Evolutionary conservation across 2,888 invertebrate species (phyloP).

Genomic region (Apotomis betuletana): DNA sequence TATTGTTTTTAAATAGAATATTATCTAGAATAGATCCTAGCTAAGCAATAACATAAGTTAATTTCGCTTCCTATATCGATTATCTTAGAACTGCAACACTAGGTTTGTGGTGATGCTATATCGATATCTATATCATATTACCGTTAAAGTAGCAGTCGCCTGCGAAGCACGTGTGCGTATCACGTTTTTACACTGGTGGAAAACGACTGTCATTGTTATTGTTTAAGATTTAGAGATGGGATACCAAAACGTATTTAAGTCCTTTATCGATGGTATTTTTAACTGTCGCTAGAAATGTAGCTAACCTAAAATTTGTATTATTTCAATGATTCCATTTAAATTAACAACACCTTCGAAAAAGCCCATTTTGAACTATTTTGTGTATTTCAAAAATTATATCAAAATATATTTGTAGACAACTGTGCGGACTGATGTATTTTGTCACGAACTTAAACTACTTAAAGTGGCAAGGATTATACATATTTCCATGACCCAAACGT

Average conservation of each 20-base stretch:
- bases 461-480: conserved; percentile 6
- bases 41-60: neutral
- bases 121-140: conserved; percentile 18
- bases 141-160: conserved; percentile 7
- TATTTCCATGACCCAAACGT: conserved; percentile 16
- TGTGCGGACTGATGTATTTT: neutral
- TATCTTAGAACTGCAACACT: neutral
- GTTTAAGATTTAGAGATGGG: conserved; percentile 22
- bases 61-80: neutral
- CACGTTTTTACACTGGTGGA: conserved; percentile 23
- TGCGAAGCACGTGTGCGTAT: conserved; percentile 11
- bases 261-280: neutral
- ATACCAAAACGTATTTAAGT: neutral
- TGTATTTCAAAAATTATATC: neutral
- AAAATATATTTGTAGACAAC: neutral
- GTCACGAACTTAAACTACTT: neutral
- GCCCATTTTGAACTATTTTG: no score
- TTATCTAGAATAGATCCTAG: no score
- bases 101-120: neutral
- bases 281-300: no score
- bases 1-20: no score
- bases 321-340: no score
- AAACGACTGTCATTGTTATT: conserved; percentile 9
- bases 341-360: no score
- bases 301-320: no score